phyloP scores from a whole-genome alignment of 2,113 vertebrate genomes.

The Chiloscyllium plagiosum region DNA sequence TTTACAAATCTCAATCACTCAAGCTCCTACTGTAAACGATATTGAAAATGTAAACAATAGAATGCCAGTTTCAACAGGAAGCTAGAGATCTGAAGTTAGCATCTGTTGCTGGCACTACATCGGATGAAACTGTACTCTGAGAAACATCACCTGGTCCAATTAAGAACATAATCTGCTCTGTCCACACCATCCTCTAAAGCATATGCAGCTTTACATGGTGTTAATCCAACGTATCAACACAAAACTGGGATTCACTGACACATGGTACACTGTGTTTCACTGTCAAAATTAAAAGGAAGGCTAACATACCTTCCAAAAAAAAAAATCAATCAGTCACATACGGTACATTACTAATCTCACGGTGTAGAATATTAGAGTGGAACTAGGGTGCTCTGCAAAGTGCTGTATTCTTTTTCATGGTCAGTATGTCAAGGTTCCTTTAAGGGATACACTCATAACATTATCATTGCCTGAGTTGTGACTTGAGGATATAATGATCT shows the following conservation, averaged over 20 bases:
- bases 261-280: background rate
- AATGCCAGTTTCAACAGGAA: background rate
- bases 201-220: background rate
- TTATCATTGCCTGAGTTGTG: no score
- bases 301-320: background rate
- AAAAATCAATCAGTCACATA: background rate
- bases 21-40: background rate
- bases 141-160: background rate
- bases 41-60: background rate
- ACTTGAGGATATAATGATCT: no score
- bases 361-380: background rate
- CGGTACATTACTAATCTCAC: background rate
- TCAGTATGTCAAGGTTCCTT: no score
- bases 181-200: background rate
- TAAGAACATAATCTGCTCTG: background rate
- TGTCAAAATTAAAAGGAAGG: background rate
- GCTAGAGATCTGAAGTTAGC: background rate
- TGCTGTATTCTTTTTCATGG: no score
- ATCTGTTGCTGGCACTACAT: background rate
- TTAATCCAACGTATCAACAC: background rate
- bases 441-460: no score
- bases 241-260: background rate
- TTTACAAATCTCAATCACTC: background rate
- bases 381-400: background rate
- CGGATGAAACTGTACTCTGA: background rate